Evolutionary conservation across 2,888 invertebrate species (phyloP).

Genomic region (Andrena trimmerana): DNA sequence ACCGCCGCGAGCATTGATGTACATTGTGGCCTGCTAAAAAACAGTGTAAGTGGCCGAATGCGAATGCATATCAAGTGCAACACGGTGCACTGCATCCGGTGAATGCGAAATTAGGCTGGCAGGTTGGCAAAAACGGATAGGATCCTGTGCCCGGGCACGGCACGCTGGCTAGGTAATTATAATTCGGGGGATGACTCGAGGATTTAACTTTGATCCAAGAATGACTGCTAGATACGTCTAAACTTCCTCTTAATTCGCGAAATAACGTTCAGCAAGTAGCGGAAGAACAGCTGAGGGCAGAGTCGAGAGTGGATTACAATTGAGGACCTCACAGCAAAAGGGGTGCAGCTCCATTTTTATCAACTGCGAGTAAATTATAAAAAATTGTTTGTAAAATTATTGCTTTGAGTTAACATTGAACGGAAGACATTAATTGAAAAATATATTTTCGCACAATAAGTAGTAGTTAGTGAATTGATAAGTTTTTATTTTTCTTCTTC

Average conservation of each 20-base stretch:
- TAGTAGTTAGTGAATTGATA: neutral
- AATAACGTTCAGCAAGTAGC: neutral
- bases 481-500: too few relatives aligned
- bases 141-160: slow-evolving; percentile 4
- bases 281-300: neutral
- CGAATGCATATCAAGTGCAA: slow-evolving; percentile 57
- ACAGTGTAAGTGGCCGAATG: slow-evolving; percentile 51
- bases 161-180: slow-evolving; percentile 22
- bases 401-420: too few relatives aligned
- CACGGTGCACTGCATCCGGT: slow-evolving; percentile 42
- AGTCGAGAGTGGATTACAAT: neutral
- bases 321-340: too few relatives aligned
- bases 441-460: too few relatives aligned
- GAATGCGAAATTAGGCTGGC: slow-evolving; percentile 52
- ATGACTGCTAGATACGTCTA: slow-evolving; percentile 4
- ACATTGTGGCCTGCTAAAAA: slow-evolving; percentile 45
- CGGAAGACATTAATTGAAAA: too few relatives aligned
- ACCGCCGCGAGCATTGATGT: slow-evolving; percentile 56
- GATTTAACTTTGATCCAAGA: slow-evolving; percentile 25
- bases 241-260: neutral
- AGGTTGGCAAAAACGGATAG: slow-evolving; percentile 28
- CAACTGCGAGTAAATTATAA: too few relatives aligned
- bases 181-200: slow-evolving; percentile 1
- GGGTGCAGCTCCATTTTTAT: too few relatives aligned
- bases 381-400: too few relatives aligned